A percentile compares a stretch with the other conserved stretches of the same genome.
Evolutionary conservation across 2,888 invertebrate species (phyloP).

Genomic region (Drosophila mettleri): DNA sequence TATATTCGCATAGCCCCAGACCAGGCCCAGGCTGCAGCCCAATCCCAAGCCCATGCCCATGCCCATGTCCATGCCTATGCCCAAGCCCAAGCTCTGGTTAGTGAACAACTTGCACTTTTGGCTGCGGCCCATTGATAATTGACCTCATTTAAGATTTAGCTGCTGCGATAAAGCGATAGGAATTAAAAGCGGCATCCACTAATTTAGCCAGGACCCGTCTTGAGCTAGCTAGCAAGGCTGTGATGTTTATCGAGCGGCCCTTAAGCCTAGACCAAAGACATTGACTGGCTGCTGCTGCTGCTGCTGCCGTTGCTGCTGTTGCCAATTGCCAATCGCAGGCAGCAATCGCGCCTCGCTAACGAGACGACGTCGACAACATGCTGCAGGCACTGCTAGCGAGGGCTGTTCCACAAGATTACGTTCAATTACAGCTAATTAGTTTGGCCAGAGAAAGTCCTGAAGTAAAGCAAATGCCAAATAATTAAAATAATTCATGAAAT

Average conservation of each 20-base stretch:
- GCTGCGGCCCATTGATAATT: constrained; percentile 68
- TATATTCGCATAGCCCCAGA: constrained; percentile 20
- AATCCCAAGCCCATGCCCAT: background rate
- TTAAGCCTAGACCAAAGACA: constrained; percentile 77
- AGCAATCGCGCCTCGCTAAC: constrained; percentile 78
- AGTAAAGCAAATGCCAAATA: background rate
- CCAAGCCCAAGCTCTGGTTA: constrained; percentile 20
- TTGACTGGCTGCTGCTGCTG: constrained; percentile 57
- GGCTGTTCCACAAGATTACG: constrained; percentile 29
- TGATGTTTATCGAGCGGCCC: constrained; percentile 76
- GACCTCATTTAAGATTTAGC: constrained; percentile 80
- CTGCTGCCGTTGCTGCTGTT: constrained; percentile 50
- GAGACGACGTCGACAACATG: constrained; percentile 78
- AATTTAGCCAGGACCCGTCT: constrained; percentile 63
- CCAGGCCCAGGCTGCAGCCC: background rate
- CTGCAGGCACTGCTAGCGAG: constrained; percentile 70
- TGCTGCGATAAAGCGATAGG: constrained; percentile 69
- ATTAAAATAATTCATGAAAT: constrained; percentile 7
- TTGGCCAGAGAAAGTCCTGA: constrained; percentile 9
- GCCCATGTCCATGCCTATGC: background rate
- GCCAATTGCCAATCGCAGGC: constrained; percentile 76
- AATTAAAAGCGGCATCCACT: constrained; percentile 82
- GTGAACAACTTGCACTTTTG: constrained; percentile 78
- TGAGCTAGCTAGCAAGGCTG: constrained; percentile 49
- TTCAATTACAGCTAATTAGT: constrained; percentile 23